Evolutionary conservation across 2,113 vertebrate species (phyloP).

Genomic region (Onychostoma macrolepis): DNA sequence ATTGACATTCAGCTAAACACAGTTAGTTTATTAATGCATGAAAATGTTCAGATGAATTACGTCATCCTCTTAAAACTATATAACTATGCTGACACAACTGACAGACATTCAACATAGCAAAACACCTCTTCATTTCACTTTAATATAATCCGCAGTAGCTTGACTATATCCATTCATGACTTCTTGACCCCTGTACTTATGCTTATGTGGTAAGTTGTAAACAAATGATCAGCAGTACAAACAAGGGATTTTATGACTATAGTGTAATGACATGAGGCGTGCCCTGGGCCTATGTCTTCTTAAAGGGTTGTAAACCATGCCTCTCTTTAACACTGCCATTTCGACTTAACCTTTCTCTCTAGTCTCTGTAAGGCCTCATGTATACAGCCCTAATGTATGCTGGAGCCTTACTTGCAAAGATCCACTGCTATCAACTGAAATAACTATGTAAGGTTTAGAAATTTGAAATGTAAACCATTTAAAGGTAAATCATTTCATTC

Average conservation of each 20-base stretch:
- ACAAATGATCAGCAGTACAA: constrained; percentile 61
- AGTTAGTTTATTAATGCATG: no score
- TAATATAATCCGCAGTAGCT: neutral
- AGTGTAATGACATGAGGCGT: constrained; percentile 61
- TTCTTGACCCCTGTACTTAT: neutral
- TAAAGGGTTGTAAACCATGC: constrained; percentile 66
- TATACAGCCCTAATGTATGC: neutral
- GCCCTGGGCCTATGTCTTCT: constrained; percentile 61
- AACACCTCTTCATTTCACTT: neutral
- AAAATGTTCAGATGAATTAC: no score
- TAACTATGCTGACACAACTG: neutral
- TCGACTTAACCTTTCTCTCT: constrained; percentile 64
- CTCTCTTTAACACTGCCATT: constrained; percentile 64
- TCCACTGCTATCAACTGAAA: neutral
- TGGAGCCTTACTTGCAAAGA: neutral
- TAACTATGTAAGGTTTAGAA: neutral
- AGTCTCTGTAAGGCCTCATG: constrained; percentile 57
- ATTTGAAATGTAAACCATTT: no score
- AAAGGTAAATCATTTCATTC: neutral
- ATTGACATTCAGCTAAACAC: neutral
- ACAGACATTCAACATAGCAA: neutral
- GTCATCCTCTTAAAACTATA: neutral
- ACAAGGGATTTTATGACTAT: constrained; percentile 64
- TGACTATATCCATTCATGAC: constrained; percentile 3
- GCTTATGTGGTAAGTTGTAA: constrained; percentile 65